Evolutionary conservation across 53 echinoderm and acorn worm genomes (phyloP), one percentile per base, ranked within the genome.

Genomic region (Henricia sp.): DNA sequence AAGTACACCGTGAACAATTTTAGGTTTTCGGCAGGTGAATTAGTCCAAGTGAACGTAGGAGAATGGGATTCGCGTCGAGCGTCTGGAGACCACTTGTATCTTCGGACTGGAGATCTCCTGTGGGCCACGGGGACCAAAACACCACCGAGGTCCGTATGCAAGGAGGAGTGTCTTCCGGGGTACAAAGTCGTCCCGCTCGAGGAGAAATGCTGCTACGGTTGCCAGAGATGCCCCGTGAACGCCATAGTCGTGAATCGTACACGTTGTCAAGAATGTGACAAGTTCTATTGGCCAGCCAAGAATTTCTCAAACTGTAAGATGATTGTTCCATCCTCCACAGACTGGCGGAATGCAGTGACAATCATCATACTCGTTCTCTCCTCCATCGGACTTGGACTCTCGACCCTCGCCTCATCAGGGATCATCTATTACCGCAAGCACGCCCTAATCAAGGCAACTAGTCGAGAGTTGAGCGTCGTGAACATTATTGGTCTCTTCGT

Each of bases 381-480:
- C 51, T 74, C 25, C 1, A 23, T 71, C 0, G 88, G 88, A n/a
- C 26, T 74, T 25, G 29, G 37, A 2, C 46, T 77, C 2, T 67
- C 85, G 0, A 6, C 70, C 36, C 8, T 90, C 0, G 52, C 90
- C 13, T 36, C 57, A 13, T 41, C 19, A 3, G 77, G 85, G 6
- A 35, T 84, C 13, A 6, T 85, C 63, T 29, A 66, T 41, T 78
- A 92, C 51, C 54, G 85, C 16, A 37, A 85, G 10, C 89, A 89
- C 74, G 26, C 80, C 36, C 52, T 92, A 32, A 89, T 92, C 50
- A 92, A 92, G 51, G 92, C 92, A 25, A 82, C 89, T 3, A 82
- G 92, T n/a, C 85, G 92, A 26, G 92, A 92, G 52, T 75, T 92
- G 24, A 84, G 89, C 72, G 62, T 33, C 33, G 82, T 92, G 34